A percentile compares a stretch with the other conserved stretches of the same genome.
Conservation (phyloP, 2,797 vertebrate species). For the Semotilus atromaculatus region DNA sequence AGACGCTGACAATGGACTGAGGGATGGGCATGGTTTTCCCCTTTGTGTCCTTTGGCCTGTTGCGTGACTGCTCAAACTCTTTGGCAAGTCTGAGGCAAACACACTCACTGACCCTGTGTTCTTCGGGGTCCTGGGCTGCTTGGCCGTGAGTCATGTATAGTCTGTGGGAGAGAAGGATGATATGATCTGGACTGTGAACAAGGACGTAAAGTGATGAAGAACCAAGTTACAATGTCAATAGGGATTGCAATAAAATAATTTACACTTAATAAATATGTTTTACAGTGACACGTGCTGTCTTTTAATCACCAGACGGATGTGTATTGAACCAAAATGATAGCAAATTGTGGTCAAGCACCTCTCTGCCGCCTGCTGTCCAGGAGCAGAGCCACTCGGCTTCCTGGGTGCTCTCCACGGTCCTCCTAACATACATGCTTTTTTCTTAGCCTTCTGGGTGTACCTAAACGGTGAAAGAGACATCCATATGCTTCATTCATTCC, state of each 20-base stretch:
- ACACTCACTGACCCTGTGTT: conserved; percentile 5
- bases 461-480: no score
- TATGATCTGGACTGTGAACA: no score
- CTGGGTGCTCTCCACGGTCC: conserved; percentile 33
- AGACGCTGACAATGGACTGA: not conserved
- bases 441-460: no score
- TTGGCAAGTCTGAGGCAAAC: conserved; percentile 28
- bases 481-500: no score
- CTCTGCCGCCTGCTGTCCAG: conserved; percentile 33
- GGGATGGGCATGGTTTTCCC: conserved; percentile 28
- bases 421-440: no score
- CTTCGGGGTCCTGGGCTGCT: conserved; percentile 30
- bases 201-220: no score
- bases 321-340: no score
- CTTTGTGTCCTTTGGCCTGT: conserved; percentile 23
- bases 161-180: not conserved
- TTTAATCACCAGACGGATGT: no score
- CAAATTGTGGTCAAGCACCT: not conserved
- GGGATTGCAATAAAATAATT: no score
- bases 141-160: conserved; percentile 33
- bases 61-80: conserved; percentile 19
- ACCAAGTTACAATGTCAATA: no score
- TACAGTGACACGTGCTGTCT: no score
- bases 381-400: conserved; percentile 44
- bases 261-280: no score